Evolutionary conservation across 2,113 vertebrate species (phyloP), one percentile per base, ranked within the genome.

Genomic region (Esox niger): DNA sequence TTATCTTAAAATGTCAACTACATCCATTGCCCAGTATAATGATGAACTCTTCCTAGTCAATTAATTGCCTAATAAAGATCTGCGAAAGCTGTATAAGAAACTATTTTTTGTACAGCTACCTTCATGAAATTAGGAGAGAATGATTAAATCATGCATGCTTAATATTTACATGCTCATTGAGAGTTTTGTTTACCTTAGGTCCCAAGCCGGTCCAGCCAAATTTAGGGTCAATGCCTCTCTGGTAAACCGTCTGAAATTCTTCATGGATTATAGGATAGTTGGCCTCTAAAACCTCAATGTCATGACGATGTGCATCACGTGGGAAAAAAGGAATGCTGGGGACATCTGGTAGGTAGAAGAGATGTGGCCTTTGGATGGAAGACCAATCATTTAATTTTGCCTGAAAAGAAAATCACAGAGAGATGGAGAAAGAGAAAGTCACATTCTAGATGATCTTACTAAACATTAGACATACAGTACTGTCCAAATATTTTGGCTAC

Each of bases 291-390:
- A 94, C 87, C 57, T 96, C 94, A 32, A 95, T 94, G 17, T 96
- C 94, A 23, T 95, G 94, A 43, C 92, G 90, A 84, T 95, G 94
- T 71, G 94, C 93, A 29, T 96, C 94, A 1, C 93, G 91, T 6
- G 94, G 92, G 68, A 94, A 92, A 65, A 93, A 96, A 20, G 94
- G 94, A 52, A 86, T 86, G 43, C 94, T 95, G 62, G 94, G 94
- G 77, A 95, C 87, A 73, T 95, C 94, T 3, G 94, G 94, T 78
- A 96, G 88, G 77, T 93, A 92, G 86, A 96, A 91, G 26, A 94
- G 84, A 71, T 92, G 91, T 75, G 94, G 93, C 77, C 91, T 93
- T 87, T 96, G 94, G 78, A 96, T 94, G 1, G 91, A 86, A 11
- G 81, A 88, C 43, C 84, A 89, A 73, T 91, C 88, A 8, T 79